Base-by-base conservation (phyloP, 1,140 invertebrate species). In the Listronotus bonariensis region DNA sequence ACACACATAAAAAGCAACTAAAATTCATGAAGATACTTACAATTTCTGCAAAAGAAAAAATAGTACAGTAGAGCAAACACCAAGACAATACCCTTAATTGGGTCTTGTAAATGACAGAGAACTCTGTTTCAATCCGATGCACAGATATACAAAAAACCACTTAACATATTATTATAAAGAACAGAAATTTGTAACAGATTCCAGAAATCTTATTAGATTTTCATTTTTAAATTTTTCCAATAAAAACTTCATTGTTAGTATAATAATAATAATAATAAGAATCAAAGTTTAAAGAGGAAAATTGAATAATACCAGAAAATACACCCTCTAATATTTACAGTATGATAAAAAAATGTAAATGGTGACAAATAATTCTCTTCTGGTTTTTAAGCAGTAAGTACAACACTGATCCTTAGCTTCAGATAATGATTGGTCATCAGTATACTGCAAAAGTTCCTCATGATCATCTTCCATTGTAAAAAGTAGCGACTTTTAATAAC, bases 31-130 rank as follows among this genome's bases (percentile, higher is more conserved):
- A n/a, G n/a, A n/a, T 59, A 80, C 81, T 82, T 77, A 86, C 84
- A 81, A 79, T 82, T 85, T 69, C 80, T 80, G 72, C 83, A 85
- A 67, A 85, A 84, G 73, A 86, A 84, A 74, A 85, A 85, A 68
- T 86, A 85, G 68, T 83, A 85, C 11, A 86, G 78, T 38, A 86
- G 74, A 0, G 85, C 81, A 69, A 85, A 85, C 0, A 86, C 80
- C 36, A 86, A 71, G 4, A 83, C 76, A 18, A 85, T 78, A 36
- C 83, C 84, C 66, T 86, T 84, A 20, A 86, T 81, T 0, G 85
- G 85, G 73, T 86, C 85, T 70, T 86, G 85, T 6, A 85, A 76
- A 72, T 86, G 85, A 66, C 85, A 86, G 11, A 84, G 71, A 14
- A 86, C 85, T 66, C 82, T 64, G 55, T 78, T 78, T 48, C 71